Conservation (phyloP, 2,113 vertebrate species). For the Cebus imitator region DNA sequence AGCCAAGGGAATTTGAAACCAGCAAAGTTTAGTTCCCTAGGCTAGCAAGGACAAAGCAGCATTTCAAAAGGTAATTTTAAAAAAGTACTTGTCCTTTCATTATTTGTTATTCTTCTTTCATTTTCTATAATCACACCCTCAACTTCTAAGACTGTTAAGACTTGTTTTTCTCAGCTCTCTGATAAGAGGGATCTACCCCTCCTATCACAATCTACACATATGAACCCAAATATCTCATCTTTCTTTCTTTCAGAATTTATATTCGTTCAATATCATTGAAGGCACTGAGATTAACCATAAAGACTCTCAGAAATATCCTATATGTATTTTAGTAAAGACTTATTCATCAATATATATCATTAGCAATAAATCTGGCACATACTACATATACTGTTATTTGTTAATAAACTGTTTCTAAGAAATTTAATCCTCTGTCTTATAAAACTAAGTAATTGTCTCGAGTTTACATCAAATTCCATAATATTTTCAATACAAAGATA, state of each 20-base stretch:
- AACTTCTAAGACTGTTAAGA: neutral
- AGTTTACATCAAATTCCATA: neutral
- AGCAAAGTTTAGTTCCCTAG: neutral
- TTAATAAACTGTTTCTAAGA: neutral
- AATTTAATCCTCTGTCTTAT: neutral
- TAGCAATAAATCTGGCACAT: neutral
- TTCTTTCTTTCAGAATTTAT: neutral
- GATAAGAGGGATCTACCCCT: neutral
- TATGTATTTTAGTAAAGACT: neutral
- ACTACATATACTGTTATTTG: neutral
- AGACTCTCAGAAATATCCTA: neutral
- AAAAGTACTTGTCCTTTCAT: conserved; percentile 32
- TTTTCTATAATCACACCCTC: neutral
- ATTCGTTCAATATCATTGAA: neutral
- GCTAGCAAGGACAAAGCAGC: neutral
- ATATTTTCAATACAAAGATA: conserved; percentile 17
- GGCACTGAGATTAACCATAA: conserved; percentile 7
- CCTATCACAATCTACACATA: conserved; percentile 17
- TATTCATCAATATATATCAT: neutral
- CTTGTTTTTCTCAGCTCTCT: neutral
- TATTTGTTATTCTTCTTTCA: neutral
- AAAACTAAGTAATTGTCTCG: neutral
- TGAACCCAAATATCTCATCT: neutral
- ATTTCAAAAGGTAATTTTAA: neutral
- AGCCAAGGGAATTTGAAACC: conserved; percentile 23